A percentile compares a stretch with the other conserved stretches of the same genome.
Evolutionary conservation across 2,888 invertebrate genomes (phyloP).

Genomic region (Protophormia terraenovae): DNA sequence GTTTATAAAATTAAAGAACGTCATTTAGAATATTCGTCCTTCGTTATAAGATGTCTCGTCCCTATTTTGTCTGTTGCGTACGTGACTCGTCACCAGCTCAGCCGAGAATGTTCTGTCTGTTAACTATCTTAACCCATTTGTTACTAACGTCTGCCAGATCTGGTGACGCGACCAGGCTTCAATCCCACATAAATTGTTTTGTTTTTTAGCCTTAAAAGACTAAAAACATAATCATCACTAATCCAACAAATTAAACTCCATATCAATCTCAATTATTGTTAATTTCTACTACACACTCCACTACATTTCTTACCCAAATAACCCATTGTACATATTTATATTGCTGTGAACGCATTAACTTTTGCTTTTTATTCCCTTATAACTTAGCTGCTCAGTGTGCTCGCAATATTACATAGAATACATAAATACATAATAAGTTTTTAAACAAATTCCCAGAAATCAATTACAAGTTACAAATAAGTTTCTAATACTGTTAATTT

Average conservation of each 20-base stretch:
- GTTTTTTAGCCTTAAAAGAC: too few species aligned
- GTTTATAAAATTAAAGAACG: too few species aligned
- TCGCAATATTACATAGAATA: background rate
- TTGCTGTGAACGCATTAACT: background rate
- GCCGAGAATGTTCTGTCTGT: too few species aligned
- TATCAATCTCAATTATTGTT: background rate
- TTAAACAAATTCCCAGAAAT: background rate
- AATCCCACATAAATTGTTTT: too few species aligned
- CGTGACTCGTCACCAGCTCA: too few species aligned
- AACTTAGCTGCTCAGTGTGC: background rate
- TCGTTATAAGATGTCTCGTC: too few species aligned
- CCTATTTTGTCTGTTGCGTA: too few species aligned
- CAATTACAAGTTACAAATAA: conserved; percentile 7
- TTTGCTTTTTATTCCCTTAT: conserved; percentile 4
- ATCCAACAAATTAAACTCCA: background rate
- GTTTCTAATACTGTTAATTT: background rate
- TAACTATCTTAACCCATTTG: too few species aligned
- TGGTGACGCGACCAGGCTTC: too few species aligned
- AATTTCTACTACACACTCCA: background rate
- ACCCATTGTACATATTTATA: background rate
- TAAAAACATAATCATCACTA: too few species aligned
- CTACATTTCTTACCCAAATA: background rate
- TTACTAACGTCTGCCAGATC: too few species aligned
- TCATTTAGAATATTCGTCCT: too few species aligned
- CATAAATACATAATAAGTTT: background rate